Base-by-base conservation (phyloP, 2,113 vertebrate species). In the Amphiprion ocellaris region DNA sequence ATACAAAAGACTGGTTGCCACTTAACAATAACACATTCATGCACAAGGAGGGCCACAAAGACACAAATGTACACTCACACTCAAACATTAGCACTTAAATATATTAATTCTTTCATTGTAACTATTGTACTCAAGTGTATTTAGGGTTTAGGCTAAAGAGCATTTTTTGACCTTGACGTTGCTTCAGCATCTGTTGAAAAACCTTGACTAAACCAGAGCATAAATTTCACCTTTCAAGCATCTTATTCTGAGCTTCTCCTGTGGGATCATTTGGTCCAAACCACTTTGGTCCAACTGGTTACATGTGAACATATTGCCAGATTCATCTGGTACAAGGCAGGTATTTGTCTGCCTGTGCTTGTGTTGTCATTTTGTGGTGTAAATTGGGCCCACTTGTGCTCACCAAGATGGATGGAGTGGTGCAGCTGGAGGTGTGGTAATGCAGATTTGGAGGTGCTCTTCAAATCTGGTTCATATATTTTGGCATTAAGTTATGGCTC, bases 21-120 rank as follows among this genome's bases (percentile, higher is more conserved):
- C 64, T 82, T 84, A 59, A 88, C 76, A 89, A 86, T 82, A 55
- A 83, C 67, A 77, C 82, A 84, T 70, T 68, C 65, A 80, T 56
- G 60, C 69, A 83, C 53, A 84, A 89, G 87, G 46, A 77, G 62
- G 28, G 39, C 7, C 17, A 71, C 62, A 81, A 33, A 74, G n/a
- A 70, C 2, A 50, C 44, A 63, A 65, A 77, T 10, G 50, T 67
- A 58, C 54, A 82, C 23, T 17, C 14, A 24, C 46, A 72, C 33
- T 74, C 19, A 54, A 61, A 66, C 37, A 28, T 9, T 26, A 59
- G 46, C 28, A 61, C 56, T 49, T 21, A 74, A 73, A 46, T 46
- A 24, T 5, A 49, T 61, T 46, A 47, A 63, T 60, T 60, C 17
- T 37, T 23, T 44, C 2, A 41, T 30, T 49, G 7, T 4, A 21